Conservation (phyloP, 92 coral and sea anemone genomes). For the Actinernus sp. region DNA sequence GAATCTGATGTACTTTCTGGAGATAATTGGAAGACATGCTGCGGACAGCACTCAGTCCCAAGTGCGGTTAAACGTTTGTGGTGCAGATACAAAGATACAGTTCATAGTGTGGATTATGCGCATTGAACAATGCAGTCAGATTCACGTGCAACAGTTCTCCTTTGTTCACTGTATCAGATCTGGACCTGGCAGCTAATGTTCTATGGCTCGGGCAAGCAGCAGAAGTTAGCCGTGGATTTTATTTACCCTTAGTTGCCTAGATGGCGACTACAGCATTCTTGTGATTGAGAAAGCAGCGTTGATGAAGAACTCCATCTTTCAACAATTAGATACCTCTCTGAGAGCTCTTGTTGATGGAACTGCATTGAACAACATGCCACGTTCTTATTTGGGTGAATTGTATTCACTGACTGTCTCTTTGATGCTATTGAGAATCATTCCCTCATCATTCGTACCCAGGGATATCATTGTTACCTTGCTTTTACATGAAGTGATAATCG, state of each 20-base stretch:
- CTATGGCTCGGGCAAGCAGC: constrained; percentile 18
- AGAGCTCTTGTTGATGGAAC: constrained; percentile 22
- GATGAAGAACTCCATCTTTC: constrained; percentile 6
- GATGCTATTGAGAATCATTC: constrained; percentile 2
- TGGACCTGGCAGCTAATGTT: constrained; percentile 24
- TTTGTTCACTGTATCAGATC: constrained; percentile 2
- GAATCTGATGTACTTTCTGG: not conserved
- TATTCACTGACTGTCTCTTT: constrained; percentile 15
- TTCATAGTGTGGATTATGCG: constrained; percentile 32
- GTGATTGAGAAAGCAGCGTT: constrained; percentile 19
- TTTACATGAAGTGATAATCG: constrained; percentile 6
- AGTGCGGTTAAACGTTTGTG: not conserved
- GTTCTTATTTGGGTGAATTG: constrained; percentile 3
- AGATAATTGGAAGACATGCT: not conserved
- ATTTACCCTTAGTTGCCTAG: constrained; percentile 12
- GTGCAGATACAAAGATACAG: constrained; percentile 23
- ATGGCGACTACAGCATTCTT: constrained; percentile 25
- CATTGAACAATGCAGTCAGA: constrained; percentile 18
- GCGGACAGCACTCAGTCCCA: not conserved
- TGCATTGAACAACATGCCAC: not conserved
- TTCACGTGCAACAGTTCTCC: constrained; percentile 1
- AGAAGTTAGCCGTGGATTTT: not conserved
- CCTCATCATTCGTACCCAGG: constrained; percentile 10
- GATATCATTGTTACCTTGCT: constrained; percentile 12
- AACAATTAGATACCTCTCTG: constrained; percentile 14